Conservation (phyloP, 2,113 vertebrate genomes). For the Sylvietta virens region DNA sequence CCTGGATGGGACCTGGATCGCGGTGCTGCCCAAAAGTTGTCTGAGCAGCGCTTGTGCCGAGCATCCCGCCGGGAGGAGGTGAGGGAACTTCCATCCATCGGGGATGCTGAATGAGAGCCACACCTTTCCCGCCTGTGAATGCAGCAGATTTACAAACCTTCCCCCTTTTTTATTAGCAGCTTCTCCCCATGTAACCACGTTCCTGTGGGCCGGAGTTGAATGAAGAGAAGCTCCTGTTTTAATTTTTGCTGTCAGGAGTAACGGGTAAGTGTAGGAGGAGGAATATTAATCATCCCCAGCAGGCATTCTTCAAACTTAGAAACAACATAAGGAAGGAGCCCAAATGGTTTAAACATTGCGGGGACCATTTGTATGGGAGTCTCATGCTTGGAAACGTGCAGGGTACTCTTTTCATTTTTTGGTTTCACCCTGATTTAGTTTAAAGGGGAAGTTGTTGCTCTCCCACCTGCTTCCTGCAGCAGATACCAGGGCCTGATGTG, state of each 20-base stretch:
- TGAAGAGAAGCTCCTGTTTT: conserved; percentile 54
- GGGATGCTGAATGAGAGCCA: conserved; percentile 39
- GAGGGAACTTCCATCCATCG: background rate
- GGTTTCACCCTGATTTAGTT: background rate
- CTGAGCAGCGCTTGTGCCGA: background rate
- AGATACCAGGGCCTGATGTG: background rate
- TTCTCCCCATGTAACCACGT: background rate
- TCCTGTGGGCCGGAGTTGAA: conserved; percentile 37
- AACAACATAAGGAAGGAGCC: conserved; percentile 55
- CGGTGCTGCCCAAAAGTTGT: background rate
- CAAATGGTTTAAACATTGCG: conserved; percentile 28
- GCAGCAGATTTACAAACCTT: conserved; percentile 13
- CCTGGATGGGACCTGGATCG: background rate
- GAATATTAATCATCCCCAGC: conserved; percentile 52
- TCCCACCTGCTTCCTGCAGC: background rate
- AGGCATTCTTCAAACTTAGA: conserved; percentile 48
- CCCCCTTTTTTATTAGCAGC: background rate
- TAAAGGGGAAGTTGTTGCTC: background rate
- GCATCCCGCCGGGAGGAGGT: background rate
- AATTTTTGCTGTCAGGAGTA: conserved; percentile 62
- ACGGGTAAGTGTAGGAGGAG: conserved; percentile 37
- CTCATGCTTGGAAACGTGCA: conserved; percentile 46
- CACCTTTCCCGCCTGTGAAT: background rate
- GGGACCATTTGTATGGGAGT: conserved; percentile 51
- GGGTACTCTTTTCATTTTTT: background rate